A percentile compares a stretch with the other conserved stretches of the same genome.
These are phyloP conservation scores for Drosophila merina DNA, from an alignment of 2,888 invertebrate species.

Conservation along the genomic window DNA sequence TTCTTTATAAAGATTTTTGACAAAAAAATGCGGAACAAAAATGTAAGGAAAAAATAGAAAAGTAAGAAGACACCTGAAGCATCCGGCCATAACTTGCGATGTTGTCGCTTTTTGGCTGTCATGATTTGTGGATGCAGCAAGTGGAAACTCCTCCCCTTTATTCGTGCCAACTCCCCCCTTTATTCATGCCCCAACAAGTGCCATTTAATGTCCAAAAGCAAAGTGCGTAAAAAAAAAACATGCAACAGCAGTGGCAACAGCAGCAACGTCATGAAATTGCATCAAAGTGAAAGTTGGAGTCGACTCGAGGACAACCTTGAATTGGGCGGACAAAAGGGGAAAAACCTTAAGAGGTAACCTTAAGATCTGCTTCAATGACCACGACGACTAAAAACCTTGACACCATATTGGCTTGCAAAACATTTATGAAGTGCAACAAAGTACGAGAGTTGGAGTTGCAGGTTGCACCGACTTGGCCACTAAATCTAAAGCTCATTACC, in stretches of 20 bases:
- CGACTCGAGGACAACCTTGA: constrained; percentile 65
- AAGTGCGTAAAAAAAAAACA: constrained; percentile 43
- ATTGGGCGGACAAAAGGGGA: constrained; percentile 52
- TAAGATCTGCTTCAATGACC: constrained; percentile 24
- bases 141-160: constrained; percentile 10
- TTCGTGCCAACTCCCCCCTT: neutral
- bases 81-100: constrained; percentile 57
- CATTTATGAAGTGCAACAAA: constrained; percentile 19
- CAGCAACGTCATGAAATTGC: constrained; percentile 32
- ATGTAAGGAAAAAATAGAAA: neutral
- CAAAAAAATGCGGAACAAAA: constrained; percentile 4
- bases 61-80: constrained; percentile 39
- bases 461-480: constrained; percentile 16
- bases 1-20: constrained; percentile 35
- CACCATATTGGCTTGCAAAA: constrained; percentile 19
- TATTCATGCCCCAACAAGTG: constrained; percentile 46
- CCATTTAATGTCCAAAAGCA: constrained; percentile 71
- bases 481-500: constrained; percentile 64
- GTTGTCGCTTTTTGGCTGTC: constrained; percentile 46
- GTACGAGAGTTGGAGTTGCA: constrained; percentile 14
- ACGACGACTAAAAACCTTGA: constrained; percentile 28
- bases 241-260: neutral
- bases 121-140: constrained; percentile 66
- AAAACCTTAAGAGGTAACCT: constrained; percentile 18
- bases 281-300: constrained; percentile 69